These are phyloP conservation scores for Drosophila murphyi DNA, from an alignment of 1,140 invertebrate species.

Conservation along the genomic window DNA sequence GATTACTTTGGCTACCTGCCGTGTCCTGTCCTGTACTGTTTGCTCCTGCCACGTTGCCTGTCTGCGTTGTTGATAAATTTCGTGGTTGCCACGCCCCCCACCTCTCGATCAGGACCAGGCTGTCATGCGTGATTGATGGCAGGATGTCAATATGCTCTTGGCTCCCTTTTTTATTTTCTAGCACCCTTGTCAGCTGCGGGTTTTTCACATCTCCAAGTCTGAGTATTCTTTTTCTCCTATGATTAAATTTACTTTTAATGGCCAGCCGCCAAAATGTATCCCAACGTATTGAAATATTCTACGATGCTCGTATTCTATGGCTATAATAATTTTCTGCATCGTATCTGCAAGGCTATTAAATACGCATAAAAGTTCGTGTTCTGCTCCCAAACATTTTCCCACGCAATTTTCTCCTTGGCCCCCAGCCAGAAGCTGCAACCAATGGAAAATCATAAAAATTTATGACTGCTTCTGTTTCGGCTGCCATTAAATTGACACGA, in stretches of 20 bases:
- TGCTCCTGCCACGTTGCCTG: slow-evolving; percentile 21
- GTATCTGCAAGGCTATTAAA: slow-evolving; percentile 78
- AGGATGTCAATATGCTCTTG: slow-evolving; percentile 70
- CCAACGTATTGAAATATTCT: neutral
- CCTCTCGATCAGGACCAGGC: slow-evolving; percentile 6
- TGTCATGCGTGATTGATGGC: slow-evolving; percentile 77
- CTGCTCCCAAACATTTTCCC: slow-evolving; percentile 46
- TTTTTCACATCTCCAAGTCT: slow-evolving; percentile 23
- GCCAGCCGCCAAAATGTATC: slow-evolving; percentile 17
- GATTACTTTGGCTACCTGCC: slow-evolving; percentile 64
- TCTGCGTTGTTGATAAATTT: slow-evolving; percentile 54
- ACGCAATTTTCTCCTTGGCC: slow-evolving; percentile 26
- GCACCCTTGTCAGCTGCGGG: slow-evolving; percentile 40
- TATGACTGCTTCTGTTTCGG: slow-evolving; percentile 59
- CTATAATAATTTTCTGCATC: slow-evolving; percentile 75
- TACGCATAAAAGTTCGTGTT: slow-evolving; percentile 63
- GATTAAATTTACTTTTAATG: slow-evolving; percentile 78
- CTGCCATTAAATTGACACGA: slow-evolving; percentile 38
- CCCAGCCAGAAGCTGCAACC: slow-evolving; percentile 40
- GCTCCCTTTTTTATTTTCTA: slow-evolving; percentile 21
- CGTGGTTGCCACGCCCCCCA: slow-evolving; percentile 35
- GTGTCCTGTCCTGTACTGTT: neutral
- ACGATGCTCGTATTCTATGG: neutral
- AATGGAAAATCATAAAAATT: slow-evolving; percentile 80
- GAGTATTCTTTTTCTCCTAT: slow-evolving; percentile 19